Evolutionary conservation across 1,140 invertebrate genomes (phyloP).

Genomic region (Cydia splendana): DNA sequence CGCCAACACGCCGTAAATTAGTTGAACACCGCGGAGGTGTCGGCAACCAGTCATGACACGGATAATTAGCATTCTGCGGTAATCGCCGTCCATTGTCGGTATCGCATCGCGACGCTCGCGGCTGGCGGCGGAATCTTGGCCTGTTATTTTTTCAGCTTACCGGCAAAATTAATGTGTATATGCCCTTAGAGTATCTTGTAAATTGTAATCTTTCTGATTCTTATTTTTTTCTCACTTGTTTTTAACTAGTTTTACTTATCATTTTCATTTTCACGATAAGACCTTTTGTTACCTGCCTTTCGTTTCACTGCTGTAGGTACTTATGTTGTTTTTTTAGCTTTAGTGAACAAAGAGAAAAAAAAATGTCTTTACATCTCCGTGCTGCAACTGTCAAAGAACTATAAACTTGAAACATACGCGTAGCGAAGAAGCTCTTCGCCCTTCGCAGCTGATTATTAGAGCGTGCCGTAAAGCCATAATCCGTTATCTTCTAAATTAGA

Average conservation of each 20-base stretch:
- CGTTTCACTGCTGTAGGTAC: too few species aligned
- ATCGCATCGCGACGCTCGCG: neutral
- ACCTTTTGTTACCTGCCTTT: too few species aligned
- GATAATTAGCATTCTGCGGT: conserved; percentile 31
- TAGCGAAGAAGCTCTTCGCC: neutral
- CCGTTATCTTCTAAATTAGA: conserved; percentile 16
- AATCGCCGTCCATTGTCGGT: conserved; percentile 18
- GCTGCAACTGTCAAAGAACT: too few species aligned
- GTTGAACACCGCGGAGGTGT: conserved; percentile 6
- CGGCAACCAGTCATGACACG: conserved; percentile 15
- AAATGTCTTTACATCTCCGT: too few species aligned
- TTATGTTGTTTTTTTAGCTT: too few species aligned
- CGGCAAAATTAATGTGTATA: neutral
- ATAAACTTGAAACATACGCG: neutral
- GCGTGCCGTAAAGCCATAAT: conserved; percentile 7
- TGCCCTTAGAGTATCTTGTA: too few species aligned
- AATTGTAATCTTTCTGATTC: neutral
- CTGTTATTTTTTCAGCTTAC: neutral
- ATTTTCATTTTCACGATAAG: too few species aligned
- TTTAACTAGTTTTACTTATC: too few species aligned
- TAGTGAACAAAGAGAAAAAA: too few species aligned
- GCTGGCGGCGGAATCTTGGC: neutral
- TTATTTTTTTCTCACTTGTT: too few species aligned
- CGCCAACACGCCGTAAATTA: neutral
- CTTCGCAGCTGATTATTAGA: conserved; percentile 3